These are phyloP conservation scores for Mayetiola destructor DNA, from an alignment of 2,888 invertebrate genomes.

Conservation along the genomic window DNA sequence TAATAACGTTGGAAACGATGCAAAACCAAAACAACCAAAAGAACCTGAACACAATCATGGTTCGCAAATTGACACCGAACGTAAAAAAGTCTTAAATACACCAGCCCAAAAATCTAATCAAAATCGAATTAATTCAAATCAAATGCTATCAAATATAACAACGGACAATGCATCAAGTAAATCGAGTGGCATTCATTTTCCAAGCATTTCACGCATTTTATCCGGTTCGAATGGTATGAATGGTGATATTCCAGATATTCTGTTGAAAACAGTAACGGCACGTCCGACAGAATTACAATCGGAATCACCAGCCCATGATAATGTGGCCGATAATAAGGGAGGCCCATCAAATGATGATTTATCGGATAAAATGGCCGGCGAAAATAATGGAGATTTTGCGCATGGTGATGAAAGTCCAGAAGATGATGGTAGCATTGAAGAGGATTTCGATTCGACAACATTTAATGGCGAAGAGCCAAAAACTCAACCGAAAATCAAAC, in stretches of 20 bases:
- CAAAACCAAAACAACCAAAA: not conserved
- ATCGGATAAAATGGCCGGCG: too few species aligned
- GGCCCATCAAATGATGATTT: slow-evolving; percentile 12
- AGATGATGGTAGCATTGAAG: slow-evolving; percentile 7
- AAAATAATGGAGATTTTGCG: slow-evolving; percentile 13
- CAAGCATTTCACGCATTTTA: slow-evolving; percentile 70
- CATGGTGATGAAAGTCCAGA: slow-evolving; percentile 12
- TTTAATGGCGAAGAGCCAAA: slow-evolving; percentile 21
- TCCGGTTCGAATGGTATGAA: slow-evolving; percentile 67
- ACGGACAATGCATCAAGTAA: slow-evolving; percentile 26
- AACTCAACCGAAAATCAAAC: slow-evolving; percentile 24
- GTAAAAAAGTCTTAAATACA: slow-evolving; percentile 58
- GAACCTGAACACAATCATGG: too few species aligned
- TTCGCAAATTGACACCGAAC: slow-evolving; percentile 17
- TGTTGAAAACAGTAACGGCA: slow-evolving; percentile 52
- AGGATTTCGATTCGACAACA: not conserved
- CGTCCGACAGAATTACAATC: slow-evolving; percentile 31
- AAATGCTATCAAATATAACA: slow-evolving; percentile 3
- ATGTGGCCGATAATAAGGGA: not conserved
- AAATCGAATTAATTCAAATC: slow-evolving; percentile 18
- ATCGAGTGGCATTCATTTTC: slow-evolving; percentile 42
- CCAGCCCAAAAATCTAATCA: slow-evolving; percentile 45
- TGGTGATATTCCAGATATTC: slow-evolving; percentile 64
- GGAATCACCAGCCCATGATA: not conserved
- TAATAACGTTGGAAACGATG: slow-evolving; percentile 15